These are phyloP conservation scores for Phocoena sinus DNA, from an alignment of 2,113 vertebrate genomes.

Conservation along the genomic window DNA sequence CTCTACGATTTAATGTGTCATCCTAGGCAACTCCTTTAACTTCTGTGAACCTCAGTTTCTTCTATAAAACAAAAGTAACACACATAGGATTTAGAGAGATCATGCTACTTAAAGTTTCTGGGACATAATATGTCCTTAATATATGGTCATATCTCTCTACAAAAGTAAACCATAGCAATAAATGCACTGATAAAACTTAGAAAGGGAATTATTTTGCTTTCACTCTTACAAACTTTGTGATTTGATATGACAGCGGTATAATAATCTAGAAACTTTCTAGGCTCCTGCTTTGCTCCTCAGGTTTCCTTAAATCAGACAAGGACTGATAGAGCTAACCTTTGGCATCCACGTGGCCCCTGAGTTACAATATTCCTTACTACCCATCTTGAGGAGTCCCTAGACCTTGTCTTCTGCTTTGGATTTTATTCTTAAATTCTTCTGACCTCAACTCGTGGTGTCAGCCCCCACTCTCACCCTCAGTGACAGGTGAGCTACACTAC, in stretches of 20 bases:
- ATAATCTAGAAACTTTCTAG: neutral
- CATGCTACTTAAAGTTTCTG: neutral
- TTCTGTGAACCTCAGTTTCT: neutral
- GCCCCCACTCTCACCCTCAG: neutral
- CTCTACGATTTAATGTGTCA: neutral
- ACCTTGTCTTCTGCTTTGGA: neutral
- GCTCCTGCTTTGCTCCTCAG: neutral
- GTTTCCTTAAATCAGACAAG: neutral
- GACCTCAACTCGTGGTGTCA: neutral
- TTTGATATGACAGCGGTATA: neutral
- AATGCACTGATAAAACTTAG: neutral
- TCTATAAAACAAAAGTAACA: neutral
- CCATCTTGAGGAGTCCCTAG: neutral
- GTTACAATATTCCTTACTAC: neutral
- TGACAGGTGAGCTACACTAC: neutral
- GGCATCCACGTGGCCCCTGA: rapidly evolving
- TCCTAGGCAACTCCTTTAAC: neutral
- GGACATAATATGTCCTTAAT: neutral
- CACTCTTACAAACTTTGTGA: neutral
- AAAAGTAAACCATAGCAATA: neutral
- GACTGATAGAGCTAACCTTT: neutral
- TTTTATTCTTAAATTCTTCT: neutral
- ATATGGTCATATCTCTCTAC: neutral
- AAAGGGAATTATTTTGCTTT: neutral
- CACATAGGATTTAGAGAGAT: neutral